phyloP scores from a whole-genome alignment of 2,113 vertebrate species.

The Perognathus longimembris region DNA sequence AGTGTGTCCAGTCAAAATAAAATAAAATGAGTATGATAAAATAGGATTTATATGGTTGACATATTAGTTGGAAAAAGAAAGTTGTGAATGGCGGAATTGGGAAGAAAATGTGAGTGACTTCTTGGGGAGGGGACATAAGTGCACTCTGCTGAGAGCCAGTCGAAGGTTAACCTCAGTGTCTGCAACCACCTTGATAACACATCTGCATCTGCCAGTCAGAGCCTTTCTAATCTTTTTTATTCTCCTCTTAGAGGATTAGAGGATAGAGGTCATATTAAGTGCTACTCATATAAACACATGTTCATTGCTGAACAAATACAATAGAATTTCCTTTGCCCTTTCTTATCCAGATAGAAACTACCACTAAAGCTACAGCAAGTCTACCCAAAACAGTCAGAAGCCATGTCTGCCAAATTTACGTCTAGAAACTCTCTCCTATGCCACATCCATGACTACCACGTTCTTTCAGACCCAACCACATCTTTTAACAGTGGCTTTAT shows the following conservation, averaged over 20 bases:
- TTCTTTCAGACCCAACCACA: background rate
- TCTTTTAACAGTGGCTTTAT: background rate
- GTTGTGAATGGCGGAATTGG: background rate
- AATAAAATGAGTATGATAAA: background rate
- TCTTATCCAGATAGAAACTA: background rate
- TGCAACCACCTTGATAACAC: background rate
- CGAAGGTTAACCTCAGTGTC: background rate
- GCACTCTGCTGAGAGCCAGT: background rate
- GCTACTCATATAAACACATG: background rate
- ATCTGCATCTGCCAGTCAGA: background rate
- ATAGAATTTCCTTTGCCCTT: background rate
- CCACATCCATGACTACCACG: background rate
- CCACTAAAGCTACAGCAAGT: background rate
- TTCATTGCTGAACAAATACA: background rate
- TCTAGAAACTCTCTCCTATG: background rate
- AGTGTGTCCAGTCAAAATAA: background rate
- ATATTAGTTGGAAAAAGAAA: background rate
- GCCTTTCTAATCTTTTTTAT: background rate
- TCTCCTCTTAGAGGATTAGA: conserved; percentile 5
- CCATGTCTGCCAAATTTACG: background rate
- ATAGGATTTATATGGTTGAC: background rate
- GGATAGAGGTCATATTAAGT: background rate
- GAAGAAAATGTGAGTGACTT: background rate
- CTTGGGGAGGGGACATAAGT: background rate
- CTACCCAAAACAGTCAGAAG: background rate